Evolutionary conservation across 2,888 invertebrate genomes (phyloP).

Genomic region (Melikaiella ostensackeni): DNA sequence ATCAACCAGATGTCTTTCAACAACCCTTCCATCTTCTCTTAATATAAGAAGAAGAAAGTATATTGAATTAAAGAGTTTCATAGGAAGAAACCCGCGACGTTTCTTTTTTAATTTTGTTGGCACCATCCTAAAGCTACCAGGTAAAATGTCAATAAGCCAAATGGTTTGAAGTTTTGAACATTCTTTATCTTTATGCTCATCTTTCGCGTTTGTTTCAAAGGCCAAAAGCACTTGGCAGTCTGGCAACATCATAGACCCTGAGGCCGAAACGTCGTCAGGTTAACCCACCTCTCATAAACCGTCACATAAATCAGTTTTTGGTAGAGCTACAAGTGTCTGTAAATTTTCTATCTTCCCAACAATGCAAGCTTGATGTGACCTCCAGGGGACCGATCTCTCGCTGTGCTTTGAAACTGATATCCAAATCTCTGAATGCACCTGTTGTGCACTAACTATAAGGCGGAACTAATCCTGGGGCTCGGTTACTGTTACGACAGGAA

Average conservation of each 20-base stretch:
- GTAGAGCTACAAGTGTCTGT: slow-evolving; percentile 48
- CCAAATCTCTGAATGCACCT: slow-evolving; percentile 52
- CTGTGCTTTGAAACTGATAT: slow-evolving; percentile 64
- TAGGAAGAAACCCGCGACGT: background rate
- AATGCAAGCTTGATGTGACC: slow-evolving; percentile 58
- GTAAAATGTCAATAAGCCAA: background rate
- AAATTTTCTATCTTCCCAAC: slow-evolving; percentile 60
- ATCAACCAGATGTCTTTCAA: too few species aligned
- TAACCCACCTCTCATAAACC: slow-evolving; percentile 15
- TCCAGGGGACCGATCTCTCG: slow-evolving; percentile 44
- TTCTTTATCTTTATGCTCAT: background rate
- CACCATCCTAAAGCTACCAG: background rate
- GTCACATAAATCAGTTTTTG: slow-evolving; percentile 11
- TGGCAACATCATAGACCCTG: background rate
- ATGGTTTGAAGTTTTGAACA: background rate
- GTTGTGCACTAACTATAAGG: slow-evolving; percentile 28
- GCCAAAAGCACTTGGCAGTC: background rate
- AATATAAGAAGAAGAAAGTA: too few species aligned
- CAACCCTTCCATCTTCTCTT: too few species aligned
- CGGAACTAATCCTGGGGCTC: background rate
- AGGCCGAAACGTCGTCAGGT: slow-evolving; percentile 14
- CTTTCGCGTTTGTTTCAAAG: background rate
- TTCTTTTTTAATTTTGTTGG: background rate
- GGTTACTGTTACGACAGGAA: background rate
- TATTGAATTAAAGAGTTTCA: too few species aligned